Percentiles rank a stretch among this genome's conserved stretches.
Evolutionary conservation across 2,113 vertebrate species (phyloP).

Genomic region (Prolemur simus): DNA sequence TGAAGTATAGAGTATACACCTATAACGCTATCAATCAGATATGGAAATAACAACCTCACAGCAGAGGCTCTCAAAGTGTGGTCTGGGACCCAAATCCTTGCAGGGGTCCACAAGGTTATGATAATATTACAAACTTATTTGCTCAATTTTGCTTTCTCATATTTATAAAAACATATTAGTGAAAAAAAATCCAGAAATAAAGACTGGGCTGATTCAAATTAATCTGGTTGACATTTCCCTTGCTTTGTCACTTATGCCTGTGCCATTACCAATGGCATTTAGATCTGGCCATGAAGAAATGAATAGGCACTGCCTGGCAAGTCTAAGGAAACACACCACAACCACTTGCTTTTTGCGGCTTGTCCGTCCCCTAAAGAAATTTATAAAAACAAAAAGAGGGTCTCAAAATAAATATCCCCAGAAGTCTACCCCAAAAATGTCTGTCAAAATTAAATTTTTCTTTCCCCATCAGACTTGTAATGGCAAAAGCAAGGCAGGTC

Average conservation of each 20-base stretch:
- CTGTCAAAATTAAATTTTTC: not conserved
- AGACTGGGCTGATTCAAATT: not conserved
- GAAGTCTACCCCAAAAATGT: not conserved
- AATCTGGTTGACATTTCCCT: not conserved
- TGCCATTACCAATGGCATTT: not conserved
- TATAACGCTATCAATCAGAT: not conserved
- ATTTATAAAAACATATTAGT: not conserved
- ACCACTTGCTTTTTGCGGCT: not conserved
- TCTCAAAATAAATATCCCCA: not conserved
- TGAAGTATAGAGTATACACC: not conserved
- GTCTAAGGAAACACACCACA: not conserved
- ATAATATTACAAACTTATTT: not conserved
- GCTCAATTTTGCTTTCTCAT: slow-evolving; percentile 16
- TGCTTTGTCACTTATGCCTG: not conserved
- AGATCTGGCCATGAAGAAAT: slow-evolving; percentile 3
- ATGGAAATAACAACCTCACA: not conserved
- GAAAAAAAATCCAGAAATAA: slow-evolving; percentile 30
- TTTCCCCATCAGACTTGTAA: not conserved
- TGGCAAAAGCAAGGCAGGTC: not conserved
- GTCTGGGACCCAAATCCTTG: not conserved
- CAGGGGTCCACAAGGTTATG: not conserved
- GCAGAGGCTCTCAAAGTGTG: not conserved
- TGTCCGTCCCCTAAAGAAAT: slow-evolving; percentile 3
- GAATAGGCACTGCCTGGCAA: not conserved
- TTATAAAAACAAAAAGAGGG: not conserved